Percentiles rank a stretch among this genome's conserved stretches.
These are phyloP conservation scores for Clepsis dumicolana DNA, from an alignment of 2,888 invertebrate genomes.

Conservation along the genomic window DNA sequence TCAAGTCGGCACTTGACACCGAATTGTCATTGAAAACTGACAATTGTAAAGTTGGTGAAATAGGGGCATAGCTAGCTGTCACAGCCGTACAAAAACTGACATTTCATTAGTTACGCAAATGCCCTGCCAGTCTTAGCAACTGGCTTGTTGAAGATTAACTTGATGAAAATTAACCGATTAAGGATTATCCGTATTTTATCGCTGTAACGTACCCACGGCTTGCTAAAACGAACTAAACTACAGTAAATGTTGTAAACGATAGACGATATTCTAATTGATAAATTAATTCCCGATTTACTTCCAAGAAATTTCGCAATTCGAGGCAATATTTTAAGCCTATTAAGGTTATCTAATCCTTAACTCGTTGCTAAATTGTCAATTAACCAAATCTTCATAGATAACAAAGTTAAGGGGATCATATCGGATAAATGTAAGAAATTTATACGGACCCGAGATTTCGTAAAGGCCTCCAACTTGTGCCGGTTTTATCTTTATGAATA, in stretches of 20 bases:
- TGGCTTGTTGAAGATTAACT: too few species aligned
- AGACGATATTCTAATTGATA: slow-evolving; percentile 7
- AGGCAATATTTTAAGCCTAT: slow-evolving; percentile 22
- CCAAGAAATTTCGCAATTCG: background rate
- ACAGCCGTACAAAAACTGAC: too few species aligned
- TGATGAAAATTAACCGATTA: too few species aligned
- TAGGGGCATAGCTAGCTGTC: too few species aligned
- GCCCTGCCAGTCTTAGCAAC: too few species aligned
- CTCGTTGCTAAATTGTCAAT: slow-evolving; percentile 31
- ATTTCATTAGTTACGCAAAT: too few species aligned
- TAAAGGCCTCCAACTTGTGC: background rate
- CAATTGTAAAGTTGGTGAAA: too few species aligned
- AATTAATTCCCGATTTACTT: background rate
- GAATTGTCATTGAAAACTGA: too few species aligned
- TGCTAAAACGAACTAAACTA: too few species aligned
- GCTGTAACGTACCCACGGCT: too few species aligned
- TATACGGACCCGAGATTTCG: slow-evolving; percentile 10
- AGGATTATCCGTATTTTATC: too few species aligned
- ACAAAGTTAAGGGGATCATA: slow-evolving; percentile 13
- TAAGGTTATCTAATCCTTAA: slow-evolving; percentile 25
- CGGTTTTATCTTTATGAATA: slow-evolving; percentile 25
- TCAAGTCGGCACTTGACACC: too few species aligned
- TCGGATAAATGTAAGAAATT: slow-evolving; percentile 9
- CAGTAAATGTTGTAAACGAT: background rate
- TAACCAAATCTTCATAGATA: slow-evolving; percentile 32